Evolutionary conservation across 2,888 invertebrate genomes (phyloP), one percentile per base, ranked within the genome.

Genomic region (Orthosia gracilis): DNA sequence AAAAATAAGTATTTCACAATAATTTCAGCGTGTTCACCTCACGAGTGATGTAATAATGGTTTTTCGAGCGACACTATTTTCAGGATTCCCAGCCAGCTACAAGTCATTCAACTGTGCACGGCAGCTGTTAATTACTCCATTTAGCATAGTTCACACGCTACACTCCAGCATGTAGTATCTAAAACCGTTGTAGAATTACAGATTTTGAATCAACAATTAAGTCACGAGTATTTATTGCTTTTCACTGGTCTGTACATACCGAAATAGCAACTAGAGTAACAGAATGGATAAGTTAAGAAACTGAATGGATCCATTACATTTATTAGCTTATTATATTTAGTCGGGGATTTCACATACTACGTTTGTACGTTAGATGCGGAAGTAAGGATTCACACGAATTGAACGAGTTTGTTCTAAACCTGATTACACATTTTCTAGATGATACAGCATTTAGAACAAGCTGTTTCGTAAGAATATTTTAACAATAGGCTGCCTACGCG

Each of bases 101-200:
- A 81, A 74, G 88, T 89, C 89, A 85, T 89, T 89, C 84, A 90
- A 89, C 90, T 88, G 76, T 83, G 73, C 67, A 52, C 62, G 76
- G 55, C 49, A 31, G 68, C 49, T 66, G 50, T 52, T 76, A 71
- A 68, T 45, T 65, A 72, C 54, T 67, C 58, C 66, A 26, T 61
- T 74, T 71, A 72, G 57, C 62, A 52, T 54, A 82, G 63, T 66
- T 70, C 55, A 57, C 67, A 74, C 73, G 47, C 62, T 23, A n/a
- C 17, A 74, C 54, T 63, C 58, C 15, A 64, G 54, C 55, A 58
- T 47, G 49, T 66, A 52, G 13, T 55, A 62, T 52, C 69, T 45
- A 63, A 63, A 69, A 70, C 66, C 45, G 23, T 67, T 75, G 66
- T 64, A 52, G 23, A 63, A 57, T 57, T 55, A 67, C 64, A 55